Evolutionary conservation across 2,113 vertebrate species (phyloP), one percentile per base, ranked within the genome.

Genomic region (Tragelaphus imberbis): DNA sequence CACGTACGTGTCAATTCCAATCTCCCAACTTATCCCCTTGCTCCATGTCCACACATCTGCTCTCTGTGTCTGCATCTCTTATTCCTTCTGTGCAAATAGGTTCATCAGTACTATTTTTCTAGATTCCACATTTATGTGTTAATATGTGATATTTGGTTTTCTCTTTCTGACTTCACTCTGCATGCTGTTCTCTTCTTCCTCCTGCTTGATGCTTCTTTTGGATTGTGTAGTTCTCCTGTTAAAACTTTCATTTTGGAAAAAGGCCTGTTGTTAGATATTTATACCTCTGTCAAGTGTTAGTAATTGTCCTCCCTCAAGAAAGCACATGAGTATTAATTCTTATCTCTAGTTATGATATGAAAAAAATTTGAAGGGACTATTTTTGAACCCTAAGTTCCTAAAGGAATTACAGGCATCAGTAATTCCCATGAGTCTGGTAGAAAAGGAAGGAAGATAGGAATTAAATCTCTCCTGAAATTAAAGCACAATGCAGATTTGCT

Each of bases 381-480:
- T 49, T 68, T 86, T 12, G 47, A 90, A 44, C n/a, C 11, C 81
- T 85, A 63, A 79, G 40, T 61, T 81, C 85, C 56, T 79, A 82
- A 92, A 71, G 44, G 40, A 91, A 61, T 86, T 82, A 82, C 3
- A 84, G 28, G 15, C 8, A 90, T 36, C 28, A 88, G 30, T 96
- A 95, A 93, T 93, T 68, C 94, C n/a, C 44, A 95, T 82, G 28
- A 96, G 53, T 55, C 17, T 86, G 55, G n/a, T 53, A 85, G 55
- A 92, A 30, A 59, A 82, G 15, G 10, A 81, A 90, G 56, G 36
- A n/a, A 44, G n/a, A 92, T 40, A 47, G 23, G 19, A 88, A 79
- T 9, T 61, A 10, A 28, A 53, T 88, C 15, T 84, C 59, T 49
- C 13, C 59, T 51, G 5, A 40, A 59, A 40, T 14, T 30, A 91